These are phyloP conservation scores for Harpagoxenus sublaevis DNA, from an alignment of 2,888 invertebrate genomes.

Conservation along the genomic window DNA sequence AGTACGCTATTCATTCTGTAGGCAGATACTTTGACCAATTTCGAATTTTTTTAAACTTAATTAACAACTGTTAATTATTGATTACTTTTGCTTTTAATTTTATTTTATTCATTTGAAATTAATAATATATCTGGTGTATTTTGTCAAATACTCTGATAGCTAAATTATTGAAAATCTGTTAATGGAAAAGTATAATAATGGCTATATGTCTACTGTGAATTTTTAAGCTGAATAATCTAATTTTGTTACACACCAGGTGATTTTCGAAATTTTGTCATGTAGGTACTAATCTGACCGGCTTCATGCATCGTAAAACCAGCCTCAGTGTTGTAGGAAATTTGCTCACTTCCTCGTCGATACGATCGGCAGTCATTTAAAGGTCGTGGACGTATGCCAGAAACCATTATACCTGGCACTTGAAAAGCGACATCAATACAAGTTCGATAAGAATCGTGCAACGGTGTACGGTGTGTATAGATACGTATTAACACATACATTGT, in stretches of 20 bases:
- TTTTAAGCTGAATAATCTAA: background rate
- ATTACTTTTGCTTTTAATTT: background rate
- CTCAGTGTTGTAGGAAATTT: background rate
- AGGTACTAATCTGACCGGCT: background rate
- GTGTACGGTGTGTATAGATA: background rate
- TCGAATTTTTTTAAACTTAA: background rate
- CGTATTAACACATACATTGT: no score
- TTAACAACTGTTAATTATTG: background rate
- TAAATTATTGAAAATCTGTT: background rate
- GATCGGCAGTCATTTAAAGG: conserved; percentile 33
- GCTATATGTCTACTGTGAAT: background rate
- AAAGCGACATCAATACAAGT: background rate
- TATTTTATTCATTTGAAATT: background rate
- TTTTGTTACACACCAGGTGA: background rate
- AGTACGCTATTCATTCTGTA: background rate
- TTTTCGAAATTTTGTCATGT: conserved; percentile 12
- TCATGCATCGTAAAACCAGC: background rate
- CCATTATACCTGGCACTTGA: conserved; percentile 11
- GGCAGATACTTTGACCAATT: background rate
- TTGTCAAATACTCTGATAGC: background rate
- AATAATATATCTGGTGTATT: background rate
- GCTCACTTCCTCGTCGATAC: conserved; percentile 6
- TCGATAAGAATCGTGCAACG: conserved; percentile 7
- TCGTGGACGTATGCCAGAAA: conserved; percentile 47
- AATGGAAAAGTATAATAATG: background rate